Conservation (phyloP, 2,888 invertebrate genomes). For the Proisotoma minuta region DNA sequence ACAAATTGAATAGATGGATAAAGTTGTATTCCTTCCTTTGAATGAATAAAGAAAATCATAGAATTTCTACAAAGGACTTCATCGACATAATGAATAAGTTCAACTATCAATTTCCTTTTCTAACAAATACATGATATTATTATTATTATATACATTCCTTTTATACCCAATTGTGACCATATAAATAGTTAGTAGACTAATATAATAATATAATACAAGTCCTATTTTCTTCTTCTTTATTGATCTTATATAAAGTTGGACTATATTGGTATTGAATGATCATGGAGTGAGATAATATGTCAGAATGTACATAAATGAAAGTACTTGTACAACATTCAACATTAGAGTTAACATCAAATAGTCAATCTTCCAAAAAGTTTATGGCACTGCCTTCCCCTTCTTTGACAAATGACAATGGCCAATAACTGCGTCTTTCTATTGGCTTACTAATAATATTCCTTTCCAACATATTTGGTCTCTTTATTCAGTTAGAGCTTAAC, state of each 20-base stretch:
- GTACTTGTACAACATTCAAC: conserved; percentile 1
- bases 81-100: neutral
- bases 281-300: neutral
- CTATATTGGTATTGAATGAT: neutral
- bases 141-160: too few relatives aligned
- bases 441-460: neutral
- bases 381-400: conserved; percentile 8
- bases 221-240: too few relatives aligned
- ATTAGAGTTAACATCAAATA: conserved; percentile 16
- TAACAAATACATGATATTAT: too few relatives aligned
- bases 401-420: conserved; percentile 17
- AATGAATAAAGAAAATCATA: too few relatives aligned
- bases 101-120: too few relatives aligned
- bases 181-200: too few relatives aligned
- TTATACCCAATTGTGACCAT: too few relatives aligned
- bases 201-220: too few relatives aligned
- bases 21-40: conserved; percentile 4
- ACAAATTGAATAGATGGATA: too few relatives aligned
- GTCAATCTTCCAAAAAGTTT: conserved; percentile 17
- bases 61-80: neutral
- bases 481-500: too few relatives aligned
- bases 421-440: neutral
- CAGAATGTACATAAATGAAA: conserved; percentile 1
- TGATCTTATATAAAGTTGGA: too few relatives aligned
- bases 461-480: neutral